Percentiles rank a stretch among this genome's conserved stretches.
Evolutionary conservation across 2,113 vertebrate species (phyloP).

Genomic region (Proterorhinus semilunaris): DNA sequence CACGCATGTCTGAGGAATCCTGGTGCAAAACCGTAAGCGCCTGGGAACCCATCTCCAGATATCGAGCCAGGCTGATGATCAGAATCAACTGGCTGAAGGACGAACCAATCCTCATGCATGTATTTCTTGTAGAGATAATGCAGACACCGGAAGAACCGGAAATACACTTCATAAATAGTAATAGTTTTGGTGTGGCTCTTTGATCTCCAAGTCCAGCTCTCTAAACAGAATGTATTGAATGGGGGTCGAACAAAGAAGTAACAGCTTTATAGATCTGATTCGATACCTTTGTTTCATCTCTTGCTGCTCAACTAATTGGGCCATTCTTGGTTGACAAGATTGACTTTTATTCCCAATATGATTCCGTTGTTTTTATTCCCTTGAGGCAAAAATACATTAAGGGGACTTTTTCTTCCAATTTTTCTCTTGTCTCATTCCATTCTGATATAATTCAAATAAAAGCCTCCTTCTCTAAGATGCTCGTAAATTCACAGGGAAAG

Average conservation of each 20-base stretch:
- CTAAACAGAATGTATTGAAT: constrained; percentile 45
- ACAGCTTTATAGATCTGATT: constrained; percentile 69
- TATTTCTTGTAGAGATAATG: neutral
- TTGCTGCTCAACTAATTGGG: constrained; percentile 67
- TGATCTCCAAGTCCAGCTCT: constrained; percentile 35
- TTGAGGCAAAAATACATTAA: constrained; percentile 71
- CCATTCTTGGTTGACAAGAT: constrained; percentile 66
- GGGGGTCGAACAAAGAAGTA: constrained; percentile 34
- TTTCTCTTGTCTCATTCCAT: constrained; percentile 23
- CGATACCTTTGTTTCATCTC: constrained; percentile 70
- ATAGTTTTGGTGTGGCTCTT: constrained; percentile 30
- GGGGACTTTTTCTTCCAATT: constrained; percentile 37
- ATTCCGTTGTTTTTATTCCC: constrained; percentile 68
- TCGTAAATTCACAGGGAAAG: constrained; percentile 64
- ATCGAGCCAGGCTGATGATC: too few species aligned
- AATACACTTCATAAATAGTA: constrained; percentile 41
- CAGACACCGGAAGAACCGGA: too few species aligned
- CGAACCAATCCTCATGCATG: too few species aligned
- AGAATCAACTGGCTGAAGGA: too few species aligned
- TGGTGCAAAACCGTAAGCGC: too few species aligned
- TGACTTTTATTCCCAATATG: constrained; percentile 73
- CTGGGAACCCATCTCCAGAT: too few species aligned
- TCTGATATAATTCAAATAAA: constrained; percentile 68
- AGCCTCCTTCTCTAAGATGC: constrained; percentile 50
- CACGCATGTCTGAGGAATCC: too few species aligned